These are phyloP conservation scores for Temnothorax rugatulus DNA, from an alignment of 2,888 invertebrate genomes.

Conservation along the genomic window DNA sequence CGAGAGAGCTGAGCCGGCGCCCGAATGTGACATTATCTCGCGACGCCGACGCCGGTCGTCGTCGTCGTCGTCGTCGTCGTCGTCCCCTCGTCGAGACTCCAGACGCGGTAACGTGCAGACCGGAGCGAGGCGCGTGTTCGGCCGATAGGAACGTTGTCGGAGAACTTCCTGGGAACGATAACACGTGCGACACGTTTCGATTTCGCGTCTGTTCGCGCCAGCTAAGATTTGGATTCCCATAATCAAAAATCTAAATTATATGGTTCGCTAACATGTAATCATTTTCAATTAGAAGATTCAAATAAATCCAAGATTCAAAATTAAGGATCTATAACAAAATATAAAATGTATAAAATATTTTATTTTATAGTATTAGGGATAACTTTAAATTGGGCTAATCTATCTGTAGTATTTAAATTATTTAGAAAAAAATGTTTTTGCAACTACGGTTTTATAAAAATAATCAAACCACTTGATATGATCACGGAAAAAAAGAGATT, in stretches of 20 bases:
- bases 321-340: neutral
- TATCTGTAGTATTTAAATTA: neutral
- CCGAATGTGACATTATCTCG: slow-evolving; percentile 83
- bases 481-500: neutral
- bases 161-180: slow-evolving; percentile 65
- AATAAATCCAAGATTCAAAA: neutral
- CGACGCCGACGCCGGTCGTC: slow-evolving; percentile 77
- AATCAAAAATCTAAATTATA: neutral
- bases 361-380: neutral
- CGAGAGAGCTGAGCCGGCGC: slow-evolving; percentile 74
- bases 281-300: neutral
- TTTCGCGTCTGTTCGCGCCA: slow-evolving; percentile 27
- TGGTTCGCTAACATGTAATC: neutral
- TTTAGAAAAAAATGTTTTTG: neutral
- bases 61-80: slow-evolving; percentile 59
- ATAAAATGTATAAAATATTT: neutral
- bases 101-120: slow-evolving; percentile 52
- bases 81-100: slow-evolving; percentile 43
- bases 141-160: slow-evolving; percentile 62
- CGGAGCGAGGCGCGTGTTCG: slow-evolving; percentile 52
- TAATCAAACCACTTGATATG: neutral
- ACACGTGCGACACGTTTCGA: slow-evolving; percentile 51
- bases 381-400: neutral
- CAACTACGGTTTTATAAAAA: neutral
- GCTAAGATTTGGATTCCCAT: neutral